Percentiles rank a stretch among this genome's conserved stretches.
Conservation (phyloP, 2,888 invertebrate genomes). For the Operophtera brumata region DNA sequence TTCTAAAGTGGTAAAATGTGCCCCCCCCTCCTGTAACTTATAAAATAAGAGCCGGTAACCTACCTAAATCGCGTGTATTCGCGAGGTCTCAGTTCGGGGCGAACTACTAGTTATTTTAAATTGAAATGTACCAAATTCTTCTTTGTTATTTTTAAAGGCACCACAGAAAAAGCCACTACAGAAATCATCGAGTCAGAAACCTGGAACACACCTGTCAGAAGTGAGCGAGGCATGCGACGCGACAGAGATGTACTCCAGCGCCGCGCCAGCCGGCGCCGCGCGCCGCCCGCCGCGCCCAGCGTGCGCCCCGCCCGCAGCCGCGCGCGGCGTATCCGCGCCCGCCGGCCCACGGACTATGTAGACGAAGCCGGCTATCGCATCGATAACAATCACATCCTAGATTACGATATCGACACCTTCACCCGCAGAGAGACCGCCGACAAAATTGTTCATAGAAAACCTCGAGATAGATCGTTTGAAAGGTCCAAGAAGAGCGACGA, state of each 20-base stretch:
- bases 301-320: not conserved
- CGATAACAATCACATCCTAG: slow-evolving; percentile 39
- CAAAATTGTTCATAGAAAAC: slow-evolving; percentile 49
- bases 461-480: slow-evolving; percentile 45
- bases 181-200: slow-evolving; percentile 39
- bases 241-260: slow-evolving; percentile 1
- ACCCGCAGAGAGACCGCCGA: slow-evolving; percentile 38
- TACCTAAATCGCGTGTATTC: no score
- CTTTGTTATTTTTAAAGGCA: slow-evolving; percentile 32
- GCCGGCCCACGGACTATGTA: slow-evolving; percentile 6
- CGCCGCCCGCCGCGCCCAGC: not conserved
- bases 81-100: no score
- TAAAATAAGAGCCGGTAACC: no score
- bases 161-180: slow-evolving; percentile 39
- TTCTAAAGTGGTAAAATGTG: no score
- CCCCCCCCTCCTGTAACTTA: no score
- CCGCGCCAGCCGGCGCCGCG: slow-evolving; percentile 1
- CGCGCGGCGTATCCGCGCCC: no score
- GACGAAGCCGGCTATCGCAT: slow-evolving; percentile 40
- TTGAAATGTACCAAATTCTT: not conserved
- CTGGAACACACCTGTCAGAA: slow-evolving; percentile 45
- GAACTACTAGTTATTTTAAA: no score
- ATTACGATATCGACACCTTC: slow-evolving; percentile 33
- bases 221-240: slow-evolving; percentile 34
- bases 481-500: slow-evolving; percentile 7